Evolutionary conservation across 23 tunicate genomes (phyloP).

Genomic region (Halocynthia aurantium): DNA sequence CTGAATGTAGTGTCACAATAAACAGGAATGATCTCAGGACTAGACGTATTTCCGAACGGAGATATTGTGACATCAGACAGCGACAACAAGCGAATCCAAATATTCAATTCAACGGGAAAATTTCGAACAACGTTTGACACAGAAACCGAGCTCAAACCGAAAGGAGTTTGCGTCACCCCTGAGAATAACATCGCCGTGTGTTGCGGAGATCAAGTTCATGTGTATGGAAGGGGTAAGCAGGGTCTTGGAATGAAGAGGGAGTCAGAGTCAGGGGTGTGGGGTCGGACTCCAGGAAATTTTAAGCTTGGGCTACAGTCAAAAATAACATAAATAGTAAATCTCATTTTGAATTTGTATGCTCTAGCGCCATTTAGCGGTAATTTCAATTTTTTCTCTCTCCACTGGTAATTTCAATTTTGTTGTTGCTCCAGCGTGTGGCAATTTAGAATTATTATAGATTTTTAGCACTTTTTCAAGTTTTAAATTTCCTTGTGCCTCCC

Average conservation of each 20-base stretch:
- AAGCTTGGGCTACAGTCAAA: too few relatives aligned
- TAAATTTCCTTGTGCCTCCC: background rate
- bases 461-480: background rate
- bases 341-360: too few relatives aligned
- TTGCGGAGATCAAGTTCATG: slow-evolving; percentile 69
- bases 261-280: background rate
- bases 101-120: slow-evolving; percentile 56
- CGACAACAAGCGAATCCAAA: slow-evolving; percentile 62
- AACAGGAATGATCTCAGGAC: slow-evolving; percentile 66
- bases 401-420: too few relatives aligned
- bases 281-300: background rate
- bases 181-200: slow-evolving; percentile 44
- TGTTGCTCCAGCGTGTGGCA: too few relatives aligned
- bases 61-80: slow-evolving; percentile 61
- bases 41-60: slow-evolving; percentile 31
- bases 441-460: too few relatives aligned
- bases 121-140: slow-evolving; percentile 51
- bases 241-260: background rate
- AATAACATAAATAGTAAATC: too few relatives aligned
- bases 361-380: too few relatives aligned
- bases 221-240: slow-evolving; percentile 39
- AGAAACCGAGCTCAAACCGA: slow-evolving; percentile 67
- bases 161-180: slow-evolving; percentile 55
- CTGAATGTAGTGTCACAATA: background rate
- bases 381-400: too few relatives aligned